Conservation (phyloP, 53 echinoderm and acorn worm species). For the Zoroaster sp. region DNA sequence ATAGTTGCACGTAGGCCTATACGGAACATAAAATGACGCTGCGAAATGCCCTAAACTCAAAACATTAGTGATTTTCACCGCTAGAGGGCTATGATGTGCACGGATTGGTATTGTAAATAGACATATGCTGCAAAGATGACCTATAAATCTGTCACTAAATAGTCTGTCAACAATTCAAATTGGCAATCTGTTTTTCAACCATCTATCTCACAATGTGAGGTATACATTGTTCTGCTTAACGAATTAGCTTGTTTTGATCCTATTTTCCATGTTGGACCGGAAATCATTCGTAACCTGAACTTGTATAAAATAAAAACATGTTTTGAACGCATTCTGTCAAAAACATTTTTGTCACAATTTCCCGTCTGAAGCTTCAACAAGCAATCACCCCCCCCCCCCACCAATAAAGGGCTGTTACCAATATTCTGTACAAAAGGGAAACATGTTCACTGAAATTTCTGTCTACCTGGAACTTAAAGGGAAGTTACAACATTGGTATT, state of each 20-base stretch:
- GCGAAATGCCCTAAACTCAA: too few species aligned
- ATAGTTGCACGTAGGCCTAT: too few species aligned
- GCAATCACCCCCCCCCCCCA: not conserved
- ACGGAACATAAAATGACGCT: too few species aligned
- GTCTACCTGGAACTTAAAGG: not conserved
- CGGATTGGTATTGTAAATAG: too few species aligned
- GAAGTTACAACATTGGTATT: not conserved
- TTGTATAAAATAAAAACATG: not conserved
- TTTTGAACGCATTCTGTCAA: not conserved
- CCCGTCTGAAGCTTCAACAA: not conserved
- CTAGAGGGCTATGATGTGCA: too few species aligned
- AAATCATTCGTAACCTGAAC: not conserved
- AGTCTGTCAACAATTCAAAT: too few species aligned
- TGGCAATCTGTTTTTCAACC: too few species aligned
- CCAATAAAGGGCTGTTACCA: not conserved
- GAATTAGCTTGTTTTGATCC: not conserved
- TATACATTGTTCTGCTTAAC: not conserved
- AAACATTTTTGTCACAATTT: not conserved
- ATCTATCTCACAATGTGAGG: too few species aligned
- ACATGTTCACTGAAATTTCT: not conserved
- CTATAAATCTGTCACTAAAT: too few species aligned
- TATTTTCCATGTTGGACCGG: not conserved
- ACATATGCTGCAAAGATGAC: too few species aligned
- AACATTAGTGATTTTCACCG: too few species aligned
- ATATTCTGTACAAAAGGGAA: not conserved